Base-by-base conservation (phyloP, 1,140 invertebrate genomes). In the Drosophila pandora region DNA sequence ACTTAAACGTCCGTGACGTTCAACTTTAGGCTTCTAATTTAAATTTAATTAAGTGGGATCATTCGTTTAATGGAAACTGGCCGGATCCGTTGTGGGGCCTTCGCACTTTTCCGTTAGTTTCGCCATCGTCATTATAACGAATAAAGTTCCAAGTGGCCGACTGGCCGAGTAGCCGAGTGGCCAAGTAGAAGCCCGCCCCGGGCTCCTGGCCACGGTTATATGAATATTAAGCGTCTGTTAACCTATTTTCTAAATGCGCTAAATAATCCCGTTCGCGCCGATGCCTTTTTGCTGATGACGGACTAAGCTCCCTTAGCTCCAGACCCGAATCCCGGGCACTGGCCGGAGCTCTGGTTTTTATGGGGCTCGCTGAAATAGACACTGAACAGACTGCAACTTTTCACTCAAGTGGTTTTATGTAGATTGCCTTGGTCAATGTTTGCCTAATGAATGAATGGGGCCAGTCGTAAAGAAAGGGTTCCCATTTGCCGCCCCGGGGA, bases 21-120 rank as follows among this genome's bases (percentile, higher is more conserved):
- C 79, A 88, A 79, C 79, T 88, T 88, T 87, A 87, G 83, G 76
- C 83, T 79, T 72, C 72, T 88, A 88, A 88, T 88, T 88, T 88
- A 88, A 88, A 88, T 88, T 88, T 88, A 88, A 88, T 88, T 88
- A 88, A 88, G 83, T 88, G 72, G 76, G 57, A 78, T 73, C 72
- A 83, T 73, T 82, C 74, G 74, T 55, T 70, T 77, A 77, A 77
- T 76, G 64, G 57, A 76, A 77, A 54, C 50, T 64, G 61, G 54
- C 56, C 49, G 43, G 43, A 6, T 13, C 25, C 22, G 43, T 30
- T 25, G 13, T 7, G 21, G 9, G 45, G 34, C 47, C 12, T 23
- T 63, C 47, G 23, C 50, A 56, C 52, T 52, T 78, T 59, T 56
- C 53, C 70, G 63, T 75, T 82, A 87, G 82, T 85, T 87, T 76